Evolutionary conservation across 2,888 invertebrate genomes (phyloP), one percentile per base, ranked within the genome.

Genomic region (Zygogramma bicolorata): DNA sequence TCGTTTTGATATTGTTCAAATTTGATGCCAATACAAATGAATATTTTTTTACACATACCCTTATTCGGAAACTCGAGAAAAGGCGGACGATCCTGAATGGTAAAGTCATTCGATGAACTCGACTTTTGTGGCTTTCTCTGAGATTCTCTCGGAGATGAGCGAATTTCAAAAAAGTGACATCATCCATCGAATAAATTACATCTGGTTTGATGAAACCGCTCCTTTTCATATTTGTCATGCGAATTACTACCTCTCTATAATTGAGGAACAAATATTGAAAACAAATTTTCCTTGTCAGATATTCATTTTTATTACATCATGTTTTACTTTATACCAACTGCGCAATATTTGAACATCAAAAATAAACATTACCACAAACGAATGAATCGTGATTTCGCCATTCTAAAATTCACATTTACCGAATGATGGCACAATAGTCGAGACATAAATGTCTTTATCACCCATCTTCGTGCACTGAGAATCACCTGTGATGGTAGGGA

Each of bases 301-400:
- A 27, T 27, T 25, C 7, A 42, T 42, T 7, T 25, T 27, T 27
- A 53, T 53, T 53, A 27, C 53, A 53, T 53, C 53, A 53, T 53
- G 25, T 53, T 53, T 27, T 3, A n/a, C 53, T 53, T 27, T 13
- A 53, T 53, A 53, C 53, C 8, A 7, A 25, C 18, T n/a, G 13
- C 27, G 53, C n/a, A 53, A 53, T 53, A n/a, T 53, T 53, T 53
- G 18, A 13, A 25, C 53, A n/a, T 53, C 53, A 27, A 53, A 53
- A 53, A 53, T 25, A 53, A 53, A 53, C 25, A 53, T 25, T n/a
- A 42, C 25, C n/a, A 0, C 8, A 27, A 27, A 25, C 7, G 53
- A 25, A 18, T 7, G 6, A 53, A 27, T 53, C 25, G 27, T 53
- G 27, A 22, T 53, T 53, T n/a, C 27, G 8, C 20, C 18, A n/a